Evolutionary conservation across 2,888 invertebrate species (phyloP).

Genomic region (Colletes collaris): DNA sequence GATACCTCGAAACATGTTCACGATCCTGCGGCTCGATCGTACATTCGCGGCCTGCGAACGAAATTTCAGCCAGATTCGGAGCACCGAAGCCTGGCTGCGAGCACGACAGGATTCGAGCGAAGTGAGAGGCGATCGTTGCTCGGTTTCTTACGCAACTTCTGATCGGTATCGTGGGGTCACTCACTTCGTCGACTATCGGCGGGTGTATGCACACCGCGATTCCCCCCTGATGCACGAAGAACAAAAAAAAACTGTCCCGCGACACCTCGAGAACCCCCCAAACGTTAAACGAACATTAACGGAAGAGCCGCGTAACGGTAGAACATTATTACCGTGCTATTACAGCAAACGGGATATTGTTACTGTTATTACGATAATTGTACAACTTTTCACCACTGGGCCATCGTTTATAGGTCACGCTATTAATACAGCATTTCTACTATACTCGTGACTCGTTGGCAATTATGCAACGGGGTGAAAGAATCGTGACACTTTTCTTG

Average conservation of each 20-base stretch:
- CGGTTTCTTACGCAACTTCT: slow-evolving; percentile 62
- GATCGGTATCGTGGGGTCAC: slow-evolving; percentile 66
- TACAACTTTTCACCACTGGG: slow-evolving; percentile 7
- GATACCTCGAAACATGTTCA: not conserved
- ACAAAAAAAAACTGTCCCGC: slow-evolving; percentile 14
- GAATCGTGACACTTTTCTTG: too few species aligned
- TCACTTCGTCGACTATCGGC: slow-evolving; percentile 53
- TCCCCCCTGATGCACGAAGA: slow-evolving; percentile 43
- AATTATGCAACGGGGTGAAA: not conserved
- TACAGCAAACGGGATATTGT: slow-evolving; percentile 14
- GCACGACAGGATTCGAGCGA: slow-evolving; percentile 51
- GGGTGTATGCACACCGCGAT: slow-evolving; percentile 41
- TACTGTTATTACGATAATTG: slow-evolving; percentile 21
- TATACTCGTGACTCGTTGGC: not conserved
- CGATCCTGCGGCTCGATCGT: not conserved
- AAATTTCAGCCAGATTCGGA: slow-evolving; percentile 30
- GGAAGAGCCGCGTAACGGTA: slow-evolving; percentile 15
- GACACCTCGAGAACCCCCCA: slow-evolving; percentile 5
- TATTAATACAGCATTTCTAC: not conserved
- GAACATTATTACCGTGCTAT: not conserved
- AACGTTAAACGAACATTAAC: slow-evolving; percentile 12
- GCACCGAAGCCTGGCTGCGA: not conserved
- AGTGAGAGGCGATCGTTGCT: slow-evolving; percentile 63
- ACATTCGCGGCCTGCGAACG: not conserved
- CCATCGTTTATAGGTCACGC: not conserved